Evolutionary conservation across 2,797 vertebrate species (phyloP), one percentile per base, ranked within the genome.

Genomic region (Eleutherodactylus coqui): DNA sequence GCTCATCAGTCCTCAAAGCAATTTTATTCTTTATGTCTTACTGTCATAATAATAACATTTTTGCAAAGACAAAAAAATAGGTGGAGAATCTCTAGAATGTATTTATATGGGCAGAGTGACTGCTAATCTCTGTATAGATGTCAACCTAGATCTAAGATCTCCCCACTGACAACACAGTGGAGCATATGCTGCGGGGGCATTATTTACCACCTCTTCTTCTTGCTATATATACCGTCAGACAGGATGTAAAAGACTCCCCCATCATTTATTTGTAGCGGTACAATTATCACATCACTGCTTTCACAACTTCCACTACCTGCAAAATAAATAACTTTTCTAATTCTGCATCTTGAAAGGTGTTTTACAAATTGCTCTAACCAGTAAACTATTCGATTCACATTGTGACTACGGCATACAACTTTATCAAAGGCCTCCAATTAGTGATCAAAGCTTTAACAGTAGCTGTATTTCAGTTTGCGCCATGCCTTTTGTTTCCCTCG

Each of bases 341-440:
- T 45, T 45, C 24, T 14, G 69, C 17, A 49, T 45, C 16, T 19
- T 45, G 3, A 80, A 62, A 64, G 27, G 55, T 64, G 36, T 17
- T 60, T 62, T 60, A 79, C 77, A 79, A 79, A 81, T 17, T 34
- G 27, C 60, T 80, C 11, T 80, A 32, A 29, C 19, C 45, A 47
- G 62, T 70, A 38, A 81, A 82, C 45, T 47, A 45, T 41, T 51
- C 32, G 51, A 14, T 72, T 55, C 49, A 55, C 34, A 53, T 43
- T 32, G 45, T 29, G 80, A 41, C 67, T 55, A 41, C 70, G 14
- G 47, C 34, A 58, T 70, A 82, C 79, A 82, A 36, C 79, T 82
- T 70, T 82, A 49, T 70, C 79, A 81, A 70, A 82, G 55, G 80
- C 58, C 67, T 73, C 49, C 36, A 82, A 41, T 82, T 29, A 82